These are phyloP conservation scores for Heliconius sara DNA, from an alignment of 2,888 invertebrate species.

Conservation along the genomic window DNA sequence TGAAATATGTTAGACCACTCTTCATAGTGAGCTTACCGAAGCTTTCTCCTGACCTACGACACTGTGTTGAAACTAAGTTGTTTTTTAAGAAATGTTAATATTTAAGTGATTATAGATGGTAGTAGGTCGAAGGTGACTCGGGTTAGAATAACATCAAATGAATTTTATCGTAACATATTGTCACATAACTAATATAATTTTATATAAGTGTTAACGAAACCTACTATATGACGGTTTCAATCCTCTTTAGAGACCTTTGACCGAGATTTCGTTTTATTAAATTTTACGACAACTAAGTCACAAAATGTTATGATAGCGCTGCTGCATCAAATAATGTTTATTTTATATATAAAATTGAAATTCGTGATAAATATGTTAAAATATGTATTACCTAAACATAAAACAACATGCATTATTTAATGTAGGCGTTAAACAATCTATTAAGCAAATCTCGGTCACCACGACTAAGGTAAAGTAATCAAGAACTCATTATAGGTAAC, in stretches of 20 bases:
- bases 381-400: not conserved
- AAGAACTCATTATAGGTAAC: conserved; percentile 26
- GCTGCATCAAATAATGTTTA: not conserved
- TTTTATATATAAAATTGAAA: not conserved
- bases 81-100: conserved; percentile 69
- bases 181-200: conserved; percentile 40
- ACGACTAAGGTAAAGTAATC: conserved; percentile 23
- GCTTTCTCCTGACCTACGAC: conserved; percentile 81
- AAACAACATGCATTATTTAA: not conserved
- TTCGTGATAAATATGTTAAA: not conserved
- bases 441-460: conserved; percentile 22
- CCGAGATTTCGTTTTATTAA: conserved; percentile 14
- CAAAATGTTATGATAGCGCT: not conserved
- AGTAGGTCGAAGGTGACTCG: conserved; percentile 65
- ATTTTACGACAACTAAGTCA: conserved; percentile 7
- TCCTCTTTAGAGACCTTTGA: conserved; percentile 24
- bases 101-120: conserved; percentile 53
- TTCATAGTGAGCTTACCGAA: conserved; percentile 50
- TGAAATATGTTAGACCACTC: conserved; percentile 48
- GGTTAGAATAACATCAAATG: conserved; percentile 33
- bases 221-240: not conserved
- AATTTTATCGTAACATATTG: conserved; percentile 48
- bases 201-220: conserved; percentile 33
- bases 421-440: conserved; percentile 7
- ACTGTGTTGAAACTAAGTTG: conserved; percentile 65